Conservation (phyloP, 2,888 invertebrate genomes). For the Clivina fossor region DNA sequence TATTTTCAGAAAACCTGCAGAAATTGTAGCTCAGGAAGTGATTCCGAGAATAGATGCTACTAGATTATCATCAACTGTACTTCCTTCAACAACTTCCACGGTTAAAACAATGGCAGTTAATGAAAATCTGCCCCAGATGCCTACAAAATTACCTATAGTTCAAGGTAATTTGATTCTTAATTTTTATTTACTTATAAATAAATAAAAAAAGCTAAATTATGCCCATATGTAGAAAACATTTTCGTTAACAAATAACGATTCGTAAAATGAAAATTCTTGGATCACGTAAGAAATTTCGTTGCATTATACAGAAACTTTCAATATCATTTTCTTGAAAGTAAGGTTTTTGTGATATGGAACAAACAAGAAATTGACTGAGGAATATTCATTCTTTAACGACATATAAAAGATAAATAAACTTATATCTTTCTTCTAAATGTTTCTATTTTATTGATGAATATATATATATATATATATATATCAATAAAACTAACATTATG, state of each 20-base stretch:
- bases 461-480: no score
- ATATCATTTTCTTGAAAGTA: no score
- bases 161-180: slow-evolving; percentile 13
- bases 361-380: no score
- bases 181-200: no score
- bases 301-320: background rate
- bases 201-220: background rate
- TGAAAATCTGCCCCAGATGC: slow-evolving; percentile 28
- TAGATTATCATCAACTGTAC: slow-evolving; percentile 38
- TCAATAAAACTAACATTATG: no score
- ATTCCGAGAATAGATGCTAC: slow-evolving; percentile 36
- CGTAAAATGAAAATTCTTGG: no score
- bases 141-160: slow-evolving; percentile 12
- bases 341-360: no score
- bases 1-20: slow-evolving; percentile 47
- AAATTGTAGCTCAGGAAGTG: slow-evolving; percentile 38
- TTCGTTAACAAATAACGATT: background rate
- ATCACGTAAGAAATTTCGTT: no score
- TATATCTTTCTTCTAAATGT: no score
- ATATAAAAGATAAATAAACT: no score
- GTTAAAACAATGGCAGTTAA: slow-evolving; percentile 44
- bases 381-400: no score
- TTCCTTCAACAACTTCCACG: slow-evolving; percentile 44
- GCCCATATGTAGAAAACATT: background rate
- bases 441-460: no score